Percentiles rank a stretch among this genome's conserved stretches.
Conservation (phyloP, 2,888 invertebrate species). For the Monopis laevigella region DNA sequence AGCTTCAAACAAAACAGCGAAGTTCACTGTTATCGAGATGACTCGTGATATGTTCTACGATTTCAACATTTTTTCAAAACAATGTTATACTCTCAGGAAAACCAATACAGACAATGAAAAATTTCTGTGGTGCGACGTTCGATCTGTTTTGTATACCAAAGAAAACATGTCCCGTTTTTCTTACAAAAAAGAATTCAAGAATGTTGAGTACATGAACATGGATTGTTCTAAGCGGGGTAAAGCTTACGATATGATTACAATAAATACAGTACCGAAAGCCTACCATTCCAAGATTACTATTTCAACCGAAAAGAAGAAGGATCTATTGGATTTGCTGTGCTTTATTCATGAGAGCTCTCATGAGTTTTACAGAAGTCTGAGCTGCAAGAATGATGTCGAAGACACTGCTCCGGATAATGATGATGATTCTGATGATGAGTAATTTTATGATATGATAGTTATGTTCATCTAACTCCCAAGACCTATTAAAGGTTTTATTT, state of each 20-base stretch:
- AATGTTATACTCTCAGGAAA: constrained; percentile 16
- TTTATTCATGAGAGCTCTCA: constrained; percentile 17
- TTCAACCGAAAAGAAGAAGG: constrained; percentile 17
- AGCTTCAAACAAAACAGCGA: constrained; percentile 20
- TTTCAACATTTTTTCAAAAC: constrained; percentile 18
- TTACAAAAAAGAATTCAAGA: constrained; percentile 15
- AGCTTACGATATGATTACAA: constrained; percentile 16
- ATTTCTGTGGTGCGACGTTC: constrained; percentile 16
- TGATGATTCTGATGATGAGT: too few relatives aligned
- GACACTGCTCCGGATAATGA: too few relatives aligned
- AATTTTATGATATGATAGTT: too few relatives aligned
- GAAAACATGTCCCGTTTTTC: constrained; percentile 13
- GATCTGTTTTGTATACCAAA: too few relatives aligned
- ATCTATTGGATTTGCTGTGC: constrained; percentile 14
- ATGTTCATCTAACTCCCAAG: too few relatives aligned
- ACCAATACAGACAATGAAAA: constrained; percentile 16
- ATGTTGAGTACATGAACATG: too few relatives aligned
- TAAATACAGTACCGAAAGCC: constrained; percentile 15
- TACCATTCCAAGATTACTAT: too few relatives aligned
- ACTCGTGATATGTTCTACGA: constrained; percentile 18
- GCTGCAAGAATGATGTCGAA: constrained; percentile 16
- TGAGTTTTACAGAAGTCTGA: constrained; percentile 17
- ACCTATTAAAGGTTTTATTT: too few relatives aligned
- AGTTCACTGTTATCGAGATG: constrained; percentile 21
- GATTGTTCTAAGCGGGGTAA: constrained; percentile 18